Percentiles rank a stretch among this genome's conserved stretches.
Evolutionary conservation across 2,113 vertebrate genomes (phyloP).

Genomic region (Sardina pilchardus): DNA sequence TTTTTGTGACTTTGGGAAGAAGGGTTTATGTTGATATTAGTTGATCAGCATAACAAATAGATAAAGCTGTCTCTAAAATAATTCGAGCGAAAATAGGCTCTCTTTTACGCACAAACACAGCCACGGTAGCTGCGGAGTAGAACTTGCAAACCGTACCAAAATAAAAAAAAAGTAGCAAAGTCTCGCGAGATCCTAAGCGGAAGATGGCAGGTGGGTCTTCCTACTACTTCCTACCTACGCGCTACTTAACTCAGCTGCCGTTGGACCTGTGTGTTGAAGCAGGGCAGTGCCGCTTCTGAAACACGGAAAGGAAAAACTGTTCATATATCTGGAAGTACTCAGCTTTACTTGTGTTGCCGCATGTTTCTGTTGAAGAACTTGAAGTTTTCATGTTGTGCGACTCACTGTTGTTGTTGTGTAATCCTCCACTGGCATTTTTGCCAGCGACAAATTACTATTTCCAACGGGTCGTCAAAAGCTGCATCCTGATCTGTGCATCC

Average conservation of each 20-base stretch:
- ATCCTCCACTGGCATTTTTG: slow-evolving; percentile 46
- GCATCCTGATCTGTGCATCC: slow-evolving; percentile 57
- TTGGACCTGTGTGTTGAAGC: slow-evolving; percentile 35
- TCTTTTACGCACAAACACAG: too few relatives aligned
- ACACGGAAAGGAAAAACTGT: slow-evolving; percentile 33
- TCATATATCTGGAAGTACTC: not conserved
- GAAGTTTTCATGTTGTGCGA: slow-evolving; percentile 65
- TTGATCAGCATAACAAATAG: too few relatives aligned
- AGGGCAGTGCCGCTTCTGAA: slow-evolving; percentile 49
- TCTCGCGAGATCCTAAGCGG: slow-evolving; percentile 74
- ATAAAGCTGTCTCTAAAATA: too few relatives aligned
- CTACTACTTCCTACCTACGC: too few relatives aligned
- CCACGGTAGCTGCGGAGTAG: too few relatives aligned
- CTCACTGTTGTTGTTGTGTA: slow-evolving; percentile 48
- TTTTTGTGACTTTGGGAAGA: too few relatives aligned
- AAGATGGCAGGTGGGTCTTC: slow-evolving; percentile 61
- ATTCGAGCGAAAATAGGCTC: too few relatives aligned
- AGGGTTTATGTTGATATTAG: too few relatives aligned
- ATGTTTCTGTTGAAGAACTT: slow-evolving; percentile 48
- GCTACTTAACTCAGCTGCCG: slow-evolving; percentile 43
- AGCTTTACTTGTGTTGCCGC: slow-evolving; percentile 29
- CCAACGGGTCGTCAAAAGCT: slow-evolving; percentile 66
- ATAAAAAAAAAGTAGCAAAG: not conserved
- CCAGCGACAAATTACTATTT: slow-evolving; percentile 57
- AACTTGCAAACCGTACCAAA: not conserved